phyloP scores from a whole-genome alignment of 1,140 invertebrate genomes.

The Monochamus saltuarius region DNA sequence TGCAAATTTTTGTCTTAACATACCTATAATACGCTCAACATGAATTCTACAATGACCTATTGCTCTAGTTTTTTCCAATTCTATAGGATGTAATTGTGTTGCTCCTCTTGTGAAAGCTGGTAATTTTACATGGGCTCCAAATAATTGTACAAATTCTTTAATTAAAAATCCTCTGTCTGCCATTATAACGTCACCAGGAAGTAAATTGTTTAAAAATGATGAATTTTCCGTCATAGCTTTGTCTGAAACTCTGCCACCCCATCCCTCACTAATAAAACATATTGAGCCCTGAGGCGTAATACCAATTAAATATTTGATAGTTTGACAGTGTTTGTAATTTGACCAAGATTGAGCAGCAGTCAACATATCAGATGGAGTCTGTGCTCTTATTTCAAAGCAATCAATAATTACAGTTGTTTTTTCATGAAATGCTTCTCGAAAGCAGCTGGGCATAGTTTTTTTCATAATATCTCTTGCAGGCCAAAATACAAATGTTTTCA shows the following conservation, averaged over 20 bases:
- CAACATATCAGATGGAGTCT: conserved; percentile 1
- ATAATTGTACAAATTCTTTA: conserved; percentile 1
- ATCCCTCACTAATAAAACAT: conserved; percentile 20
- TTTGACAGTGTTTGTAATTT: conserved; percentile 21
- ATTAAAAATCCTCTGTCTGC: conserved; percentile 12
- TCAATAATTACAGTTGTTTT: conserved; percentile 24
- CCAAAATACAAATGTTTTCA: neutral
- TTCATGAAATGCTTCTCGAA: conserved; percentile 3
- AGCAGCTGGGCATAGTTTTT: conserved; percentile 11
- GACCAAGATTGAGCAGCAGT: neutral
- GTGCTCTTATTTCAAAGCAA: conserved; percentile 20
- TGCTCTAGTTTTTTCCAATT: too few species aligned
- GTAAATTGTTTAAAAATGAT: too few species aligned
- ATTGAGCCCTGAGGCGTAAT: conserved; percentile 21
- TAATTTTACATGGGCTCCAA: neutral
- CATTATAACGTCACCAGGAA: conserved; percentile 11
- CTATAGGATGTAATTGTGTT: conserved; percentile 4
- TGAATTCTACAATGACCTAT: too few species aligned
- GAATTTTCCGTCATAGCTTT: conserved; percentile 21
- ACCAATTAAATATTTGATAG: conserved; percentile 16
- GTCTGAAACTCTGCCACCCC: conserved; percentile 24
- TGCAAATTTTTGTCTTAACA: too few species aligned
- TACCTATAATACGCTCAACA: too few species aligned
- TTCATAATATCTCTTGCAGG: conserved; percentile 1
- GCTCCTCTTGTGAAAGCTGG: conserved; percentile 7